Evolutionary conservation across 2,797 vertebrate species (phyloP).

Genomic region (Halcyon chelicuti): DNA sequence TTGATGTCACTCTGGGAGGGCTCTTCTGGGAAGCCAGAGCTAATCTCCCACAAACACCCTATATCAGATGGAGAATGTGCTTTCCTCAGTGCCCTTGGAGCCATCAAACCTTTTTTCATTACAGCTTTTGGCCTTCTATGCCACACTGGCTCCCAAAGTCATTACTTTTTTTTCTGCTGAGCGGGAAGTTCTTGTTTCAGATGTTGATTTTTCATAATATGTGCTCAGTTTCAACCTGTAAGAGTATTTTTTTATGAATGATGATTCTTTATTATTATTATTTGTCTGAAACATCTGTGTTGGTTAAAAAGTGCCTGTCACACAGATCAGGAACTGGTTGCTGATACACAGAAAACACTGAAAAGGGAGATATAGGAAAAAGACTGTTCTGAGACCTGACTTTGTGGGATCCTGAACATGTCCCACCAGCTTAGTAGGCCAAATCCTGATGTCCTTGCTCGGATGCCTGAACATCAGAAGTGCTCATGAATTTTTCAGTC

Average conservation of each 20-base stretch:
- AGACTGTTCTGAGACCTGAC: background rate
- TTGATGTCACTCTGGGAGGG: background rate
- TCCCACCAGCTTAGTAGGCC: background rate
- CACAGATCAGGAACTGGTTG: background rate
- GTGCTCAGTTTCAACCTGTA: background rate
- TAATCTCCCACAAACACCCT: background rate
- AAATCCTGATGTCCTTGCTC: background rate
- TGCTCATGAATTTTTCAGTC: background rate
- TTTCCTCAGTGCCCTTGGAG: background rate
- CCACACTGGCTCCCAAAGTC: background rate
- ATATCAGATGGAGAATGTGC: background rate
- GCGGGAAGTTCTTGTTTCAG: background rate
- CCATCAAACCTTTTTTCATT: conserved; percentile 44
- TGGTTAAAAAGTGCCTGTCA: background rate
- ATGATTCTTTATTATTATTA: too few relatives aligned
- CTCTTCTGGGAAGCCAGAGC: background rate
- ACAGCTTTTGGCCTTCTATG: conserved; percentile 7
- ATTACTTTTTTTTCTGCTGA: conserved; percentile 7
- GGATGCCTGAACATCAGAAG: background rate
- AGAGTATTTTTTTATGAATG: background rate
- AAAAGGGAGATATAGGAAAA: background rate
- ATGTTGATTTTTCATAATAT: background rate
- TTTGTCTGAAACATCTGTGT: background rate
- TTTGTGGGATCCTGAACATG: background rate
- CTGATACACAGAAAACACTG: background rate